Evolutionary conservation across 2,888 invertebrate genomes (phyloP), one percentile per base, ranked within the genome.

Genomic region (Melinaea marsaeus): DNA sequence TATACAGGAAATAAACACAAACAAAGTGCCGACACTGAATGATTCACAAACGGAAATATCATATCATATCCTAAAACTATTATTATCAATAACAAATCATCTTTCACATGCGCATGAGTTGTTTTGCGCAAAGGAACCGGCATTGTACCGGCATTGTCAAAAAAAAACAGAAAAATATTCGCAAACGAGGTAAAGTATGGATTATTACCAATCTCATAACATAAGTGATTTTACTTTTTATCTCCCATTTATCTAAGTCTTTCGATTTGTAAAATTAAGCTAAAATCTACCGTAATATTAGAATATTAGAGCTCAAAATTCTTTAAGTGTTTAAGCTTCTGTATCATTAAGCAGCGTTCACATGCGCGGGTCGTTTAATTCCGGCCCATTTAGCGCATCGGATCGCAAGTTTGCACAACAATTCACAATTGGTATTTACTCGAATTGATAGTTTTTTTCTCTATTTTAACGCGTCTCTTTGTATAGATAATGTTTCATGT

Each of bases 331-430:
- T 58, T 62, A 76, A 77, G 79, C 77, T 89, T 88, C 87, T 85
- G 80, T 83, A 81, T 88, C 89, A 90, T 90, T 90, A 90, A 79
- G 84, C 87, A 79, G 71, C 77, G 83, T 87, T 83, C 87, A 87
- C 88, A 89, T 82, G 77, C 80, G 79, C 84, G 79, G 73, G 71
- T 74, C 83, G 81, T 85, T 87, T 85, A 86, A 79, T 84, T 79
- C 76, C 85, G 89, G 81, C 84, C 90, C 90, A 90, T 90, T 88
- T 88, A 83, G 81, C 88, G 84, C 77, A 80, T 83, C 88, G 81
- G 86, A 90, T 88, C 81, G 80, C 74, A 77, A 89, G 89, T 89
- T 89, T 89, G 86, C 88, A 85, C 89, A 89, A 89, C 89, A 88
- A 84, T 76, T 66, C 83, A 75, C 78, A 77, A 79, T 85, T 79